phyloP scores from a whole-genome alignment of 2,797 vertebrate species.

The Calcarius lapponicus region DNA sequence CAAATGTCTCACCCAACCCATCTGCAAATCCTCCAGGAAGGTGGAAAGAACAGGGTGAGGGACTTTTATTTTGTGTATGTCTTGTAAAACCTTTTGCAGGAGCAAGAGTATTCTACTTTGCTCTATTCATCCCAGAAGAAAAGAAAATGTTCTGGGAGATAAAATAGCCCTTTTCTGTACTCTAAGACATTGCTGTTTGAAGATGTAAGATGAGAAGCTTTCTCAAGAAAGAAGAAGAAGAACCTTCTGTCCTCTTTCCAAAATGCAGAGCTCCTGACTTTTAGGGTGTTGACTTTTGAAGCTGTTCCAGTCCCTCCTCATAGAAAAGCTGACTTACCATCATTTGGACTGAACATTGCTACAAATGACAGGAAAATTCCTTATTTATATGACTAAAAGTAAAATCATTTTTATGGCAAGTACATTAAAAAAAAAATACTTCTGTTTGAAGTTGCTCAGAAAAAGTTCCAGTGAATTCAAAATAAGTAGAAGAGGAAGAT shows the following conservation, averaged over 20 bases:
- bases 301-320: background rate
- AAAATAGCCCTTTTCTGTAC: background rate
- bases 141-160: background rate
- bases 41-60: background rate
- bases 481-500: background rate
- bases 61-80: background rate
- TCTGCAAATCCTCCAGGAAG: background rate
- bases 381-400: background rate
- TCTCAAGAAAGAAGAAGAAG: background rate
- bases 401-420: background rate
- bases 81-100: background rate
- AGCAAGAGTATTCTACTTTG: background rate
- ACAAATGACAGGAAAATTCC: background rate
- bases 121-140: background rate
- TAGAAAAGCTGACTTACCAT: background rate
- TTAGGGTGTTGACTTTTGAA: background rate
- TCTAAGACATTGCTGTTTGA: background rate
- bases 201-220: background rate
- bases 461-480: background rate
- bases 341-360: background rate
- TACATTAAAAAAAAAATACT: background rate
- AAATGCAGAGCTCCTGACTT: background rate
- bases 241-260: slow-evolving; percentile 16
- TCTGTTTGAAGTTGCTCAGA: background rate
- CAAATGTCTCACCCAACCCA: background rate